Conservation (phyloP, 2,113 vertebrate species). For the Miniopterus natalensis region DNA sequence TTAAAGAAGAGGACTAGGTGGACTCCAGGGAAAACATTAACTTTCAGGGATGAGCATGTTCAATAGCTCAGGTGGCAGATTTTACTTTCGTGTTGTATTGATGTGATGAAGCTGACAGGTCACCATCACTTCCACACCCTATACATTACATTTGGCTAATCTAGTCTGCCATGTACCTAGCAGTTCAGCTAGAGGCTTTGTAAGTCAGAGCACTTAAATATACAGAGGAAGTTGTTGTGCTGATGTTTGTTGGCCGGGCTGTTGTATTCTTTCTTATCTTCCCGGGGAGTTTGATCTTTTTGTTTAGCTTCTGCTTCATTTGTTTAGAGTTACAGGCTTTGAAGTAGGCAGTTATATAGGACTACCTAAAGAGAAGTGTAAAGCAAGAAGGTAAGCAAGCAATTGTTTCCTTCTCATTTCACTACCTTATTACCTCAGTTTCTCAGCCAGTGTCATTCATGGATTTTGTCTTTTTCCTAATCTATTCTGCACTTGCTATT, state of each 20-base stretch:
- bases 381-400: background rate
- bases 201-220: slow-evolving; percentile 68
- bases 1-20: slow-evolving; percentile 25
- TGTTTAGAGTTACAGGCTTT: slow-evolving; percentile 73
- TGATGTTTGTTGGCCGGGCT: slow-evolving; percentile 51
- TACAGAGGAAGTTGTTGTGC: slow-evolving; percentile 60
- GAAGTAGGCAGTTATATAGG: slow-evolving; percentile 55
- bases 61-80: slow-evolving; percentile 27
- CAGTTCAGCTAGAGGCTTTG: slow-evolving; percentile 55
- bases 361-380: slow-evolving; percentile 53
- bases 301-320: slow-evolving; percentile 67
- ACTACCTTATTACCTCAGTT: background rate
- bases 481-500: background rate
- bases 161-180: slow-evolving; percentile 25
- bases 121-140: slow-evolving; percentile 14
- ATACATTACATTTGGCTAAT: slow-evolving; percentile 20
- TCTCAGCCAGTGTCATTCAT: slow-evolving; percentile 45
- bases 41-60: slow-evolving; percentile 43
- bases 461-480: slow-evolving; percentile 43
- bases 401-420: slow-evolving; percentile 22
- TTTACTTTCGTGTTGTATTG: slow-evolving; percentile 24
- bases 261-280: slow-evolving; percentile 55
- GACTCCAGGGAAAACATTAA: background rate
- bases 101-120: slow-evolving; percentile 1
- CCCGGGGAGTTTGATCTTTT: slow-evolving; percentile 45